Evolutionary conservation across 2,888 invertebrate species (phyloP).

Genomic region (Operophtera brumata): DNA sequence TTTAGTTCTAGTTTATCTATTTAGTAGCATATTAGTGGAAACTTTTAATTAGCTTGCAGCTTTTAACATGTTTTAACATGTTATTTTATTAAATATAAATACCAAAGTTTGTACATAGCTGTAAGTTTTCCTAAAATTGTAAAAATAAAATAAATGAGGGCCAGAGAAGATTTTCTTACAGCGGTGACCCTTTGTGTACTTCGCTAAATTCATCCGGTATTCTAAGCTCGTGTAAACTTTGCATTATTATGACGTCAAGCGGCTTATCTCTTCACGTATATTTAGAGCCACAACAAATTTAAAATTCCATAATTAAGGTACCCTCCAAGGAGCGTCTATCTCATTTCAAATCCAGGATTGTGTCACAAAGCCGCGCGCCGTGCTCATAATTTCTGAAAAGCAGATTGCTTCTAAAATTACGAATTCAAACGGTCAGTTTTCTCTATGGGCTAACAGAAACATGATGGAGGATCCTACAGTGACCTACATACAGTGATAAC

Average conservation of each 20-base stretch:
- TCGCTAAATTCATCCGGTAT: not conserved
- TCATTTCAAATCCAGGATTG: constrained; percentile 15
- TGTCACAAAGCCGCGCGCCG: constrained; percentile 6
- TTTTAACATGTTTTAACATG: too few relatives aligned
- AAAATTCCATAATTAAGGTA: constrained; percentile 23
- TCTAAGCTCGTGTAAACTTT: not conserved
- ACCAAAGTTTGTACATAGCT: too few relatives aligned
- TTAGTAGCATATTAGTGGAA: too few relatives aligned
- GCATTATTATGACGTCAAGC: constrained; percentile 8
- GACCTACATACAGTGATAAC: too few relatives aligned
- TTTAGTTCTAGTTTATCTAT: too few relatives aligned
- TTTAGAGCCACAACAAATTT: constrained; percentile 10
- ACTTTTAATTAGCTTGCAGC: too few relatives aligned
- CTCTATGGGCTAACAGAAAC: constrained; percentile 4
- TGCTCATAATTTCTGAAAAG: constrained; percentile 15
- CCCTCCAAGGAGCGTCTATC: constrained; percentile 16
- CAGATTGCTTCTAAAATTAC: constrained; percentile 34
- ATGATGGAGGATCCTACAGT: too few relatives aligned
- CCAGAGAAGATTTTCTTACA: too few relatives aligned
- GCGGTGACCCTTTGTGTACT: too few relatives aligned
- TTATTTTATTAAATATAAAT: too few relatives aligned
- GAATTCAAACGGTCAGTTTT: constrained; percentile 21
- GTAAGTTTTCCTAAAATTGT: too few relatives aligned
- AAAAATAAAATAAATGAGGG: too few relatives aligned
- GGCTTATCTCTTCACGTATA: constrained; percentile 16